Percentiles rank a stretch among this genome's conserved stretches.
These are phyloP conservation scores for Scelioninae gen. 2 DNA, from an alignment of 2,888 invertebrate species.

Conservation along the genomic window DNA sequence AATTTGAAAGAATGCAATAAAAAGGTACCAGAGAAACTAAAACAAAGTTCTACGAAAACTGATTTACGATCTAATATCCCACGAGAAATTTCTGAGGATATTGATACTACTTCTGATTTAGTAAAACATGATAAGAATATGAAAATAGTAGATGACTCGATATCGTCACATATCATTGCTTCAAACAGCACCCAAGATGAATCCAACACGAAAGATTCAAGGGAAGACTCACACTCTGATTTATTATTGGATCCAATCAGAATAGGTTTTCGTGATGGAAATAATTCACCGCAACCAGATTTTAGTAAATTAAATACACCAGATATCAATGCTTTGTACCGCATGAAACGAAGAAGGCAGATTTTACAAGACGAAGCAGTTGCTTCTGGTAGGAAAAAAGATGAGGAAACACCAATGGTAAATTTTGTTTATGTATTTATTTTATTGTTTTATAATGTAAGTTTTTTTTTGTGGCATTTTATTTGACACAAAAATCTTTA, in stretches of 20 bases:
- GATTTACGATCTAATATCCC: slow-evolving; percentile 63
- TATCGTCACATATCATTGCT: slow-evolving; percentile 50
- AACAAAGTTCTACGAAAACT: slow-evolving; percentile 63
- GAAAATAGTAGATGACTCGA: slow-evolving; percentile 43
- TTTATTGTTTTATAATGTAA: too few species aligned
- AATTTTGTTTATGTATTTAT: slow-evolving; percentile 4
- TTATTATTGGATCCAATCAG: slow-evolving; percentile 68
- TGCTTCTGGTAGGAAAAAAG: slow-evolving; percentile 33
- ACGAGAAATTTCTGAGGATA: slow-evolving; percentile 67
- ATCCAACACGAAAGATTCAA: slow-evolving; percentile 49
- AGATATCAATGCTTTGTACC: slow-evolving; percentile 69
- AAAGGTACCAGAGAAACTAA: slow-evolving; percentile 65
- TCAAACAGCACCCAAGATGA: slow-evolving; percentile 48
- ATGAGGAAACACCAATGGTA: slow-evolving; percentile 64
- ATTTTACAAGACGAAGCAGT: slow-evolving; percentile 54
- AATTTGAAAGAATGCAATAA: slow-evolving; percentile 61
- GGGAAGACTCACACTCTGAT: slow-evolving; percentile 64
- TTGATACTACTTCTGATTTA: slow-evolving; percentile 64
- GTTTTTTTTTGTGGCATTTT: too few species aligned
- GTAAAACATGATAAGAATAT: slow-evolving; percentile 57
- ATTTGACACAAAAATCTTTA: too few species aligned
- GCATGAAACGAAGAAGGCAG: slow-evolving; percentile 68
- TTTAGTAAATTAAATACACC: slow-evolving; percentile 71
- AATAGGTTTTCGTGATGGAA: slow-evolving; percentile 72
- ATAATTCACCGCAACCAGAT: slow-evolving; percentile 68